Percentiles rank a stretch among this genome's conserved stretches.
Evolutionary conservation across 2,888 invertebrate species (phyloP).

Genomic region (Euclidia mi): DNA sequence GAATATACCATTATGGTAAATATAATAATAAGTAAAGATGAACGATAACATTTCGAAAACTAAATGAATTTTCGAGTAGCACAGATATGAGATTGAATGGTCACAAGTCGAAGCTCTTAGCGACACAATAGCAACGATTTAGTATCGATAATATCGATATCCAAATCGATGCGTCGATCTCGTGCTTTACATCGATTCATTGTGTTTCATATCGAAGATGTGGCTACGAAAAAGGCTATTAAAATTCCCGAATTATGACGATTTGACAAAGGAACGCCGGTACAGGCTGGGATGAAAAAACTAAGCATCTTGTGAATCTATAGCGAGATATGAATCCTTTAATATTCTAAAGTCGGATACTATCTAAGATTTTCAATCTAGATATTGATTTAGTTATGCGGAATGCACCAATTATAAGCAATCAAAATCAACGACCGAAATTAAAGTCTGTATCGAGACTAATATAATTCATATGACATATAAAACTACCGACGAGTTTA

Average conservation of each 20-base stretch:
- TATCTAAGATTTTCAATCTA: neutral
- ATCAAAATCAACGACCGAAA: too few relatives aligned
- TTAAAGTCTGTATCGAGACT: too few relatives aligned
- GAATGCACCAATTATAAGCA: too few relatives aligned
- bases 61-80: slow-evolving; percentile 35
- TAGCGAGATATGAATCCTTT: neutral
- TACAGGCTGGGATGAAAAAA: neutral
- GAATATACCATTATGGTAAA: slow-evolving; percentile 41
- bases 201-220: slow-evolving; percentile 26
- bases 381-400: too few relatives aligned
- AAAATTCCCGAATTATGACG: neutral
- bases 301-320: neutral
- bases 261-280: neutral
- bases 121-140: slow-evolving; percentile 57
- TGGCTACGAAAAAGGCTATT: slow-evolving; percentile 32
- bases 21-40: slow-evolving; percentile 44
- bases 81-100: slow-evolving; percentile 35
- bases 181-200: slow-evolving; percentile 39
- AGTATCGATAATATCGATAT: slow-evolving; percentile 56
- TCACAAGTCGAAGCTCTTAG: slow-evolving; percentile 53
- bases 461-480: too few relatives aligned
- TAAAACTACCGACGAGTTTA: too few relatives aligned
- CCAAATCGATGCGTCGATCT: slow-evolving; percentile 54
- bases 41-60: slow-evolving; percentile 43
- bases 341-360: too few relatives aligned